Percentiles rank a stretch among this genome's conserved stretches.
phyloP scores from a whole-genome alignment of 2,888 invertebrate species.

The Resseliella maxima region DNA sequence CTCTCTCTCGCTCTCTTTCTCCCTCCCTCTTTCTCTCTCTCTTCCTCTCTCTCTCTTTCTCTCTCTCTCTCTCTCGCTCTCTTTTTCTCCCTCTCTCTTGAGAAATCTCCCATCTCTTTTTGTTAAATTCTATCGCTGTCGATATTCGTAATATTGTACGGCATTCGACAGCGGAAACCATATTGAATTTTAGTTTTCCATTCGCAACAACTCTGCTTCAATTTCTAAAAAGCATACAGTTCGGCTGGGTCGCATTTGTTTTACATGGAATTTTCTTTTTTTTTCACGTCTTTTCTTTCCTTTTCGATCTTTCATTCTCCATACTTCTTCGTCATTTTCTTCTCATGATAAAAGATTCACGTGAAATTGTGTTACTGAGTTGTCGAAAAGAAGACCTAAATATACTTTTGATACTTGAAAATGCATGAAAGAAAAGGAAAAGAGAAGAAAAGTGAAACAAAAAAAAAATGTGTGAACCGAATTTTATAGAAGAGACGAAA shows the following conservation, averaged over 20 bases:
- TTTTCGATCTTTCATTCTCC: not conserved
- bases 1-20: too few relatives aligned
- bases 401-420: constrained; percentile 33
- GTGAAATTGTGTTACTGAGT: constrained; percentile 34
- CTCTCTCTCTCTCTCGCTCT: not conserved
- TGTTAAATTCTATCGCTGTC: too few relatives aligned
- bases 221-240: not conserved
- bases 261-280: not conserved
- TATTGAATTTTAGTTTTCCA: constrained; percentile 33
- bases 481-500: not conserved
- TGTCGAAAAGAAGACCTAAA: constrained; percentile 23
- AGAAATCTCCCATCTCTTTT: too few relatives aligned
- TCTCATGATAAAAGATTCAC: not conserved
- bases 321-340: not conserved
- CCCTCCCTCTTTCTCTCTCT: not conserved
- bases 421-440: not conserved
- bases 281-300: not conserved
- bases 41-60: not conserved
- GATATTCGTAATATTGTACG: not conserved
- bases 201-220: not conserved
- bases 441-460: not conserved
- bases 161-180: not conserved
- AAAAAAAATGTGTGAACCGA: too few relatives aligned
- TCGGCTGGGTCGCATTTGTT: not conserved
- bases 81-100: not conserved